Conservation (phyloP, 2,797 vertebrate genomes). For the Orientallactaga sibirica region DNA sequence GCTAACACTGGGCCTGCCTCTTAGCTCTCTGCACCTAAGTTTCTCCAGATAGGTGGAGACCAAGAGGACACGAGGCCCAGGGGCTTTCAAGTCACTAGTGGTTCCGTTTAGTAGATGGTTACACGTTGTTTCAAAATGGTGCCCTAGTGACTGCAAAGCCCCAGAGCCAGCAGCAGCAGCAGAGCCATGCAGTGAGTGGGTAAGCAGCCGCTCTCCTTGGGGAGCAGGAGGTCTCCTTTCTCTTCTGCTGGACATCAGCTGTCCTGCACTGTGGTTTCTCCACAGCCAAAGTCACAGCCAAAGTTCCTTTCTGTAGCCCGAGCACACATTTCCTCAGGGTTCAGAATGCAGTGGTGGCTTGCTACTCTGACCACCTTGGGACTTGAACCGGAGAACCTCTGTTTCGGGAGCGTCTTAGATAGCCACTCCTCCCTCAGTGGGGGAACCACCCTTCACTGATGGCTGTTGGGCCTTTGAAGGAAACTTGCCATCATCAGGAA, state of each 20-base stretch:
- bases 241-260: background rate
- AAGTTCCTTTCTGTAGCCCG: background rate
- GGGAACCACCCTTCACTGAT: background rate
- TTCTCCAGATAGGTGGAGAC: constrained; percentile 61
- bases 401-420: constrained; percentile 8
- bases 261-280: constrained; percentile 27
- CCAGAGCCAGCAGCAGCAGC: constrained; percentile 60
- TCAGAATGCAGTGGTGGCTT: background rate
- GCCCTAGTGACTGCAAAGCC: constrained; percentile 81
- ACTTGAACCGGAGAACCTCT: constrained; percentile 1
- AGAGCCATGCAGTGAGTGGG: constrained; percentile 60
- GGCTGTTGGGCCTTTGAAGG: background rate
- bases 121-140: constrained; percentile 79
- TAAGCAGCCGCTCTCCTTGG: constrained; percentile 24
- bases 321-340: background rate
- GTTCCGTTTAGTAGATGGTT: constrained; percentile 80
- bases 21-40: constrained; percentile 56
- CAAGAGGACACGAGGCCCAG: constrained; percentile 70
- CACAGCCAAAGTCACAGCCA: background rate
- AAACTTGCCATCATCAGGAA: background rate
- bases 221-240: background rate
- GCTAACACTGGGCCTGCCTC: constrained; percentile 36
- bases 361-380: background rate
- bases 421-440: background rate
- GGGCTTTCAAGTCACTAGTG: constrained; percentile 81